Base-by-base conservation (phyloP, 2,113 vertebrate genomes). In the Caranx ignobilis region DNA sequence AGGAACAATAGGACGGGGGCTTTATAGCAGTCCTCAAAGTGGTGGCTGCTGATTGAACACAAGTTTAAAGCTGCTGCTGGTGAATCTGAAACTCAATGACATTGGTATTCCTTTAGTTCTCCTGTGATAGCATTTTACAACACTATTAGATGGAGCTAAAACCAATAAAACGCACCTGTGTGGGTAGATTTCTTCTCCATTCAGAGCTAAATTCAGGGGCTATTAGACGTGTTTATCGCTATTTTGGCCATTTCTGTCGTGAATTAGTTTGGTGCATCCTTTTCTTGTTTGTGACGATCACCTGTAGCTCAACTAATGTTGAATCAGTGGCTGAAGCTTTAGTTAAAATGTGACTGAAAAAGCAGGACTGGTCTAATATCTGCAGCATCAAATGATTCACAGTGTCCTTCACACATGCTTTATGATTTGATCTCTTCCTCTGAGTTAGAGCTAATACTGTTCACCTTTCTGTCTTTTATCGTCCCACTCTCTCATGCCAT, bases 1-100 rank as follows among this genome's bases (percentile, higher is more conserved):
- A 72, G 52, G 19, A 82, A 89, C 72, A 89, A 88, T 35, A 69
- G 82, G 81, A 85, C 7, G 1, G 19, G 8, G 54, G 18, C 57
- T 87, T 74, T 75, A 66, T 43, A 77, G 48, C 79, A 60, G 37
- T 63, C 82, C 74, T 86, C 60, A 75, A 81, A 84, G 83, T 57
- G 48, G 41, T 71, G 79, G 50, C 64, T 79, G 70, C 55, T 82
- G 85, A 89, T 71, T 85, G 66, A 89, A 65, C 15, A 47, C 11
- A 63, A 79, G 63, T 77, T 72, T 80, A 87, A 83, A 88, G 74
- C 75, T 34, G 52, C 63, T 35, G 13, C 61, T 41, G 43, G 67
- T 21, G 61, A 71, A 50, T 55, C 35, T 41, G 71, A 81, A 65
- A 83, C 34, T 39, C 39, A 41, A 69, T 77, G 61, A 73, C 35